Percentiles rank a stretch among this genome's conserved stretches.
phyloP scores from a whole-genome alignment of 1,140 invertebrate species.

The Orussus abietinus region DNA sequence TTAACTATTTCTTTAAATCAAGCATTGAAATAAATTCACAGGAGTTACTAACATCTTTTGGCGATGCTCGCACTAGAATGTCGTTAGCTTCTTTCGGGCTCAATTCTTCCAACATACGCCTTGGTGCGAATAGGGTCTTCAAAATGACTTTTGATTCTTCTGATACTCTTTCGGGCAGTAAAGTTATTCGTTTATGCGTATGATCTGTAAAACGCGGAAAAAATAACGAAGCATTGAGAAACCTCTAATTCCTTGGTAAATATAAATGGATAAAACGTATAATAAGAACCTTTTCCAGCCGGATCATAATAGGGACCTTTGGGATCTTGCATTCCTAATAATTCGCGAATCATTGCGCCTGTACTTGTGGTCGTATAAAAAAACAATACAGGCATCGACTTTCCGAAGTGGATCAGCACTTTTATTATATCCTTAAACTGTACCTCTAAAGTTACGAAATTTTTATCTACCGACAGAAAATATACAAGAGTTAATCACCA shows the following conservation, averaged over 20 bases:
- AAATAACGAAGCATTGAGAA: conserved; percentile 13
- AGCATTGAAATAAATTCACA: conserved; percentile 7
- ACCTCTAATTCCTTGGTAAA: conserved; percentile 3
- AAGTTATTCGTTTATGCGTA: conserved; percentile 69
- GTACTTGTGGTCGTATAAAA: conserved; percentile 66
- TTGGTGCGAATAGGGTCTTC: conserved; percentile 59
- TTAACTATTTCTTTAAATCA: not conserved
- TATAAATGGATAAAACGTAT: conserved; percentile 8
- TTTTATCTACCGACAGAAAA: conserved; percentile 37
- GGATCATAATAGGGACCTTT: conserved; percentile 58
- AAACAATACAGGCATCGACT: conserved; percentile 70
- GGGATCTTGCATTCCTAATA: conserved; percentile 58
- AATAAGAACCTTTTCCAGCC: conserved; percentile 55
- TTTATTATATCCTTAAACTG: conserved; percentile 65
- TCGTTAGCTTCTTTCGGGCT: conserved; percentile 73
- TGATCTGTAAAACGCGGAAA: conserved; percentile 55
- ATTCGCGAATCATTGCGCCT: conserved; percentile 63
- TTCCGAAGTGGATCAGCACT: conserved; percentile 70
- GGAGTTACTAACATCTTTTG: conserved; percentile 52
- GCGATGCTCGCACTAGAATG: conserved; percentile 72
- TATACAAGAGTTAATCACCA: conserved; percentile 12
- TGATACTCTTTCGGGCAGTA: conserved; percentile 67
- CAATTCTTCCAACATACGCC: conserved; percentile 65
- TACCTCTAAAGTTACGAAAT: conserved; percentile 59
- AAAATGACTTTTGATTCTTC: conserved; percentile 64